Percentiles rank a stretch among this genome's conserved stretches.
Conservation (phyloP, 37 sponge, comb jelly and placozoan species). For the Mnemiopsis leidyi region DNA sequence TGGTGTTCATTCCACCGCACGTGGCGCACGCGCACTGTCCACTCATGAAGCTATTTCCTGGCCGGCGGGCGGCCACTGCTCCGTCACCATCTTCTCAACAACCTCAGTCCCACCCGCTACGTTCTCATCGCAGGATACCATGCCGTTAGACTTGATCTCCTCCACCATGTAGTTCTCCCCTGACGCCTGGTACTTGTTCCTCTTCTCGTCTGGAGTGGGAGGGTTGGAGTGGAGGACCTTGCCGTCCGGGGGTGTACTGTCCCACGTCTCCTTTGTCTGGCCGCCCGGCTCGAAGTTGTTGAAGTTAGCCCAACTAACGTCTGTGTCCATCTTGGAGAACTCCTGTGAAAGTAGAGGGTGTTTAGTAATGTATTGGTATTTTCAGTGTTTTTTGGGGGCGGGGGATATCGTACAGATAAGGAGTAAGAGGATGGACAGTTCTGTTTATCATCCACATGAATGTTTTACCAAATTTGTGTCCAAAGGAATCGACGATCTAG, state of each 20-base stretch:
- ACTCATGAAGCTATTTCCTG: background rate
- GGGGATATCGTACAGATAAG: too few relatives aligned
- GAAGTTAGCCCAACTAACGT: constrained; percentile 61
- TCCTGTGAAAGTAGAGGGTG: constrained; percentile 5
- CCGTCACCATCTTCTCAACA: constrained; percentile 22
- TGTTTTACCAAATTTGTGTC: too few relatives aligned
- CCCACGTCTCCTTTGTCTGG: background rate
- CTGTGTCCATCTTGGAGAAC: constrained; percentile 52
- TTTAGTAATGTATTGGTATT: too few relatives aligned
- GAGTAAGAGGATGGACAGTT: too few relatives aligned
- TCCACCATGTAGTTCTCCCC: constrained; percentile 1
- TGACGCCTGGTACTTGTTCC: background rate
- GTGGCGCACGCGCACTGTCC: background rate
- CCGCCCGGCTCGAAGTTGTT: constrained; percentile 17
- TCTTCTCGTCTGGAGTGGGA: background rate
- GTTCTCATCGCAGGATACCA: background rate
- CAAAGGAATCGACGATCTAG: too few relatives aligned
- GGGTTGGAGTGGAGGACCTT: constrained; percentile 35
- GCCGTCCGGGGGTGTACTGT: constrained; percentile 56
- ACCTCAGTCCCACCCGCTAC: background rate
- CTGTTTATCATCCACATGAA: too few relatives aligned
- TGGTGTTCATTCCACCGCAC: background rate
- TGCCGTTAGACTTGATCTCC: constrained; percentile 39
- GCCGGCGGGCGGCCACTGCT: background rate
- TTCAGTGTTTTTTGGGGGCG: too few relatives aligned